Evolutionary conservation across 2,797 vertebrate species (phyloP), one percentile per base, ranked within the genome.

Genomic region (Diglossa cyanea): DNA sequence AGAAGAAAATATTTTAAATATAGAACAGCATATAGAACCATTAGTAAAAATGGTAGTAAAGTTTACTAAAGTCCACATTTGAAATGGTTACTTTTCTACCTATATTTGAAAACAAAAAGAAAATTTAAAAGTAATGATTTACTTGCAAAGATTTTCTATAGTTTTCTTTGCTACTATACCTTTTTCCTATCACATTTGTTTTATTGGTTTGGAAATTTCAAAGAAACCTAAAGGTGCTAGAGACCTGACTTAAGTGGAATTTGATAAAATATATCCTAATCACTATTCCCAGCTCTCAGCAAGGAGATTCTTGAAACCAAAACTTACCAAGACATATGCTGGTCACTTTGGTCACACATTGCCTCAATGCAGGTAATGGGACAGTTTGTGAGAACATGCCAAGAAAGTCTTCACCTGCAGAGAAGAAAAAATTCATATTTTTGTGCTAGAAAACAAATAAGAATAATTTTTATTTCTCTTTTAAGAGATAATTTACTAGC

Each of bases 1-100:
- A 90, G 78, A 88, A 40, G 8, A 77, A 63, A 80, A n/a, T 42
- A 45, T 5, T 81, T 68, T 30, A 88, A 92, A 66, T 68, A 47
- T 33, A 65, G 68, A 91, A 23, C 1, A 1, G 4, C 11, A 24
- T 60, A 40, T 54, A n/a, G 18, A 84, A 74, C 4, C 4, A 53
- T 19, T 57, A 30, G 2, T 35, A 86, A 57, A 15, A 13, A 39
- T 12, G 6, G 48, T 28, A 50, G 25, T 26, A 50, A 50, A 26
- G 26, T 61, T 78, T 81, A 33, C 33, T 66, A 60, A 66, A 51
- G 70, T 48, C 6, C 13, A 13, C 2, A 8, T 72, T 70, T 48
- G 6, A 54, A 80, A 81, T 80, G 0, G 8, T 35, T 60, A 10
- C 1, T 81, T 65, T 67, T 67, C 16, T 73, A 54, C 4, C 24